Conservation (phyloP, 64 coral and sea anemone genomes). For the Porites australiensis region DNA sequence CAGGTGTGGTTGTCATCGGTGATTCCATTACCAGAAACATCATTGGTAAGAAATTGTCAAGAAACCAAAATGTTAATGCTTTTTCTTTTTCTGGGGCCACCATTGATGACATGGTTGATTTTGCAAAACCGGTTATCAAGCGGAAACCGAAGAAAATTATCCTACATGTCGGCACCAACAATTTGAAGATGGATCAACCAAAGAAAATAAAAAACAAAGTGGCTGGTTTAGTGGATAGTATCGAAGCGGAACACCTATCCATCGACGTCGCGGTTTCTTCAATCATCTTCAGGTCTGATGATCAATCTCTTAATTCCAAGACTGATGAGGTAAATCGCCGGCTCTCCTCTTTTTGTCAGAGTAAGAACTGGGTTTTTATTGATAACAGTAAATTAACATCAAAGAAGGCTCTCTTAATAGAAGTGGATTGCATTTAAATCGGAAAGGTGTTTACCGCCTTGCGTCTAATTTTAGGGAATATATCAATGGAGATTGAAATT, state of each 20-base stretch:
- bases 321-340: no score
- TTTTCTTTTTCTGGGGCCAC: no score
- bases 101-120: slow-evolving; percentile 40
- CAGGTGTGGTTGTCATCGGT: slow-evolving; percentile 21
- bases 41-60: slow-evolving; percentile 15
- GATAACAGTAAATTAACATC: slow-evolving; percentile 1
- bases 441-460: not conserved
- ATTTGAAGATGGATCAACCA: slow-evolving; percentile 36
- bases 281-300: no score
- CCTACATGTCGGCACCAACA: slow-evolving; percentile 18
- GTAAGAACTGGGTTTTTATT: not conserved
- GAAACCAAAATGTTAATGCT: slow-evolving; percentile 33
- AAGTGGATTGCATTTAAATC: slow-evolving; percentile 13
- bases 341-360: no score
- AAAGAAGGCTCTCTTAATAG: slow-evolving; percentile 1
- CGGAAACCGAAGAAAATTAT: slow-evolving; percentile 25
- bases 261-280: not conserved
- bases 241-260: not conserved
- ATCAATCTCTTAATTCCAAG: no score
- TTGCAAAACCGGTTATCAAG: slow-evolving; percentile 39
- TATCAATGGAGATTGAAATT: not conserved
- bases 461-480: slow-evolving; percentile 9
- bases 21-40: slow-evolving; percentile 40
- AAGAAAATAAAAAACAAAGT: slow-evolving; percentile 60
- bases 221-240: slow-evolving; percentile 2